A percentile compares a stretch with the other conserved stretches of the same genome.
Conservation (phyloP, 2,888 invertebrate genomes). For the Drosophila ustulata region DNA sequence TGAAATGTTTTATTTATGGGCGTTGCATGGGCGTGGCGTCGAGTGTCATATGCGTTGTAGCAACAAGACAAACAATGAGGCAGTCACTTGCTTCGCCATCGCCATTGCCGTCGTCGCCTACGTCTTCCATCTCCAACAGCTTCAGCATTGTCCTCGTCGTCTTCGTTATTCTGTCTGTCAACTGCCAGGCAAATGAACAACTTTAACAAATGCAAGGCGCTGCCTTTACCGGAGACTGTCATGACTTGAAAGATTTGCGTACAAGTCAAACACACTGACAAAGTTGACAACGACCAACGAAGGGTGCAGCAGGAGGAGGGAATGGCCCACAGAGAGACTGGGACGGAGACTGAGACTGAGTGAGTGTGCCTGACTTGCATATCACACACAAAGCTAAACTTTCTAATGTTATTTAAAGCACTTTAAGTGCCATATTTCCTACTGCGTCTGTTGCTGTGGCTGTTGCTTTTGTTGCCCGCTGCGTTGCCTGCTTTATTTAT, state of each 20-base stretch:
- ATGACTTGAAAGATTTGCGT: conserved; percentile 77
- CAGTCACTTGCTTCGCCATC: conserved; percentile 43
- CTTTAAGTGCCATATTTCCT: conserved; percentile 81
- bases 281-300: conserved; percentile 61
- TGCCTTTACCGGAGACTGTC: conserved; percentile 63
- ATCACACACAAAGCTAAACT: conserved; percentile 60
- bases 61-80: conserved; percentile 74
- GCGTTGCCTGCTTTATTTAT: conserved; percentile 71
- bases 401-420: conserved; percentile 81
- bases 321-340: conserved; percentile 2
- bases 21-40: conserved; percentile 67
- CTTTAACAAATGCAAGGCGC: conserved; percentile 74
- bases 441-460: conserved; percentile 36
- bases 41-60: conserved; percentile 79
- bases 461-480: conserved; percentile 21
- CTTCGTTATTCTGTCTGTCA: conserved; percentile 57
- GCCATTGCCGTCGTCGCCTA: conserved; percentile 9
- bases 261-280: conserved; percentile 76
- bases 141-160: conserved; percentile 15
- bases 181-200: conserved; percentile 78
- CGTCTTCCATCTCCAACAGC: conserved; percentile 4
- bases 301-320: conserved; percentile 27
- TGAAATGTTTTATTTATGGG: conserved; percentile 79
- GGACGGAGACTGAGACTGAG: background rate
- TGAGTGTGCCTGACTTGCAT: conserved; percentile 17